phyloP scores from a whole-genome alignment of 2,113 vertebrate genomes.

The Crotalus tigris region DNA sequence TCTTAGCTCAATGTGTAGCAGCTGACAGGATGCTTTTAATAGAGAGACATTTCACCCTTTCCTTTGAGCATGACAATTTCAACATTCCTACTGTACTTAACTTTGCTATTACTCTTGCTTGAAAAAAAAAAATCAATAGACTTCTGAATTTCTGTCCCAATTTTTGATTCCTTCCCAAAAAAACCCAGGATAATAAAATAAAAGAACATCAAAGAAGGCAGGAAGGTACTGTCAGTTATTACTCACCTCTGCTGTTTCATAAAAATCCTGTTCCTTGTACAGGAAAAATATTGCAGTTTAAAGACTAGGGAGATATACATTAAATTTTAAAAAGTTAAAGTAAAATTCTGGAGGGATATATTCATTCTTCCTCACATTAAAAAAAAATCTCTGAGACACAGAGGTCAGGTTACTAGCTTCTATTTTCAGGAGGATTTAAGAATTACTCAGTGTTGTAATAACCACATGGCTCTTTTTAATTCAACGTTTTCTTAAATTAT shows the following conservation, averaged over 20 bases:
- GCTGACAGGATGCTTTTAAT: background rate
- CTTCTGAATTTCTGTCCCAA: slow-evolving; percentile 8
- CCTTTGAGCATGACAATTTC: background rate
- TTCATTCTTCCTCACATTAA: slow-evolving; percentile 27
- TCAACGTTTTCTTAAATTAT: background rate
- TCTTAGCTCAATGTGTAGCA: background rate
- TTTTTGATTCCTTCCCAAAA: slow-evolving; percentile 29
- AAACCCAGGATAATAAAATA: background rate
- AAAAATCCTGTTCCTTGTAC: slow-evolving; percentile 35
- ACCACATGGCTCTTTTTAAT: background rate
- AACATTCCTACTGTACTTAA: background rate
- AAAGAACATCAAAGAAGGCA: background rate
- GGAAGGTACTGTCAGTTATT: slow-evolving; percentile 20
- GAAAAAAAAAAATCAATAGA: slow-evolving; percentile 10
- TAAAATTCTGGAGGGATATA: slow-evolving; percentile 19
- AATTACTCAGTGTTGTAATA: background rate
- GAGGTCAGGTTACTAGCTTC: background rate
- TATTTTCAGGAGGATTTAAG: slow-evolving; percentile 6
- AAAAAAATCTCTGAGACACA: slow-evolving; percentile 8
- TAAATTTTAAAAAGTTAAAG: slow-evolving; percentile 20
- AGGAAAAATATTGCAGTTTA: slow-evolving; percentile 38
- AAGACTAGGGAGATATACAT: background rate
- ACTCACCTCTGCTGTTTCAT: slow-evolving; percentile 28
- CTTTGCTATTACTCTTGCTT: background rate
- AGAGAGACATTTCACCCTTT: background rate